These are phyloP conservation scores for Tachina lurida DNA, from an alignment of 2,888 invertebrate species.

Conservation along the genomic window DNA sequence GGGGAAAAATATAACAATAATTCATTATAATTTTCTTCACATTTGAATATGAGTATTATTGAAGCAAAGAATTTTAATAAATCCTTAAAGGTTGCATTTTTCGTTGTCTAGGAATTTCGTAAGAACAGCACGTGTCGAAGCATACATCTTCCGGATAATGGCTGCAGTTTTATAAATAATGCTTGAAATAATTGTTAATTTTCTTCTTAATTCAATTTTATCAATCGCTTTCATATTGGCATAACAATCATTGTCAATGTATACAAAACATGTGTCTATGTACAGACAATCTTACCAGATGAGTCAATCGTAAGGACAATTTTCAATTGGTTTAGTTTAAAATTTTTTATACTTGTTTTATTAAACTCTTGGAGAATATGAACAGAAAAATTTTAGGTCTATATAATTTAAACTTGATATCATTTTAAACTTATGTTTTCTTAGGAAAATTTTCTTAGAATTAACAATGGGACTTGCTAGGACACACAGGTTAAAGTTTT, in stretches of 20 bases:
- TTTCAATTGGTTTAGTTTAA: too few species aligned
- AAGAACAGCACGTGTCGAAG: conserved; percentile 55
- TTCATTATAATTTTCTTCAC: background rate
- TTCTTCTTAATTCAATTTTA: conserved; percentile 27
- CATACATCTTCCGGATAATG: conserved; percentile 61
- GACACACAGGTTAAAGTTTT: too few species aligned
- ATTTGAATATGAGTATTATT: background rate
- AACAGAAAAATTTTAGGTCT: too few species aligned
- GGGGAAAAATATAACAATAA: background rate
- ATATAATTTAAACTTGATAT: too few species aligned
- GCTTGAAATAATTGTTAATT: conserved; percentile 13
- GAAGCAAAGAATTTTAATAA: conserved; percentile 25
- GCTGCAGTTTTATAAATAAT: conserved; percentile 16
- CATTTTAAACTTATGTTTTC: too few species aligned
- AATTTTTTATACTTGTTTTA: too few species aligned
- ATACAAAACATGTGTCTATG: background rate
- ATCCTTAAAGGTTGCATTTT: conserved; percentile 57
- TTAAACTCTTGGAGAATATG: too few species aligned
- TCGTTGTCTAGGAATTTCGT: conserved; percentile 24
- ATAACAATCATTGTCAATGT: background rate
- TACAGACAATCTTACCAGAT: background rate
- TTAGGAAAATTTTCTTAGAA: too few species aligned
- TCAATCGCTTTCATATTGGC: conserved; percentile 37
- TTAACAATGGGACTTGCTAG: too few species aligned
- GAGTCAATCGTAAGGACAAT: too few species aligned